Evolutionary conservation across 2,888 invertebrate genomes (phyloP), one percentile per base, ranked within the genome.

Genomic region (Dolichomitus sp.): DNA sequence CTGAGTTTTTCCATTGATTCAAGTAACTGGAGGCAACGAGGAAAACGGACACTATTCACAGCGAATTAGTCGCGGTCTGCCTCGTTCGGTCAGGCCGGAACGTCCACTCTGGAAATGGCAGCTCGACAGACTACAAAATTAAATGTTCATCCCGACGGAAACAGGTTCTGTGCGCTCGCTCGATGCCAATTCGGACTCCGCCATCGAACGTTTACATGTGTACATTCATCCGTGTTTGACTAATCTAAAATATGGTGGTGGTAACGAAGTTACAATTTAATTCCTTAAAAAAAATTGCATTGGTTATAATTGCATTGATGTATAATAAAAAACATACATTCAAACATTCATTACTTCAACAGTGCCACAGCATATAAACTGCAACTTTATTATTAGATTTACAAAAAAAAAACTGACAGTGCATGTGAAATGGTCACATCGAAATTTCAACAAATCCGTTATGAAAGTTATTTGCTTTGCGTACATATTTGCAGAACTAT

Each of bases 71-170:
- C 27, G 65, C 7, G 65, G 27, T 23, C 45, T 27, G 65, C 12
- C n/a, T 40, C n/a, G 65, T 42, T 42, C 27, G n/a, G 19, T 61
- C 61, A 19, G 40, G 19, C 19, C 37, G 37, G 17, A 69, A 63
- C 27, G 52, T 54, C 61, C 30, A 50, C 40, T 12, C 40, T 61
- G 70, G 30, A 12, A 50, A 70, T 70, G 70, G 70, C 77, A 78
- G 42, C 30, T 78, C 27, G 63, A 70, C 69, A 70, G 70, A 42
- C 45, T 27, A 63, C 63, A 63, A 42, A 70, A 78, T 78, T 54
- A 59, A 63, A 78, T 42, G 69, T 70, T 19, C 63, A 61, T 50
- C 42, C 12, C 33, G 70, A 40, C 63, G 45, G 27, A 63, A 70
- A 70, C 42, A 11, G 63, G 48, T 78, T 63, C 12, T 19, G 30